Base-by-base conservation (phyloP, 1,140 invertebrate species). In the Trichogramma pretiosum region DNA sequence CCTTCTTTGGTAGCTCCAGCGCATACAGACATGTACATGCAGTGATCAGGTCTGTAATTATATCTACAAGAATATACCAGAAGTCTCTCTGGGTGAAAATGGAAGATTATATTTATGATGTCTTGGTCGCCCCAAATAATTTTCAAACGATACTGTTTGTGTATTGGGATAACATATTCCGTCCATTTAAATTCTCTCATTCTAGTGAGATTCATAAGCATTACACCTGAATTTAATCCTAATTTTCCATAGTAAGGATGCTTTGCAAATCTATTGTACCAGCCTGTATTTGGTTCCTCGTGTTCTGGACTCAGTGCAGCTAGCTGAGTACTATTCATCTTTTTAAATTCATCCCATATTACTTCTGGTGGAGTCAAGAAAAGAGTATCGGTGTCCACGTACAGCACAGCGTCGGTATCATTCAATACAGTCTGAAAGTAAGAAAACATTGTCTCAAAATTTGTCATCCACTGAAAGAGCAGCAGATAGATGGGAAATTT, bases 51-150 rank as follows among this genome's bases (percentile, higher is more conserved):
- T 42, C 92, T 78, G 63, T 89, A 96, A 68, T 96, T 97, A 69
- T 87, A 93, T 41, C 87, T 77, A 64, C 93, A 96, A 0, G 84
- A 78, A 65, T 89, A 83, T 26, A 91, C 72, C 53, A 84, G 84
- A 13, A 96, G 69, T 57, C 87, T 84, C 46, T 87, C 87, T 75
- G 88, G 83, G 77, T 93, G 83, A 69, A 84, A 88, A 69, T 92
- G 85, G 65, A 96, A 95, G 57, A 94, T 85, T 53, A 96, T 93
- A 65, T 97, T 97, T 52, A 97, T 91, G 48, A 97, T 90, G 74
- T 96, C 93, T 71, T 97, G 93, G 73, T 97, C 93, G n/a, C 93
- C 93, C 89, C 89, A 96, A 3, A 88, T 91, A 36, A 96, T 90
- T 60, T 89, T 84, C 8, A 85, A 61, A 56, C 82, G 85, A 69